phyloP scores from a whole-genome alignment of 2,113 vertebrate genomes.

The Saccopteryx leptura region DNA sequence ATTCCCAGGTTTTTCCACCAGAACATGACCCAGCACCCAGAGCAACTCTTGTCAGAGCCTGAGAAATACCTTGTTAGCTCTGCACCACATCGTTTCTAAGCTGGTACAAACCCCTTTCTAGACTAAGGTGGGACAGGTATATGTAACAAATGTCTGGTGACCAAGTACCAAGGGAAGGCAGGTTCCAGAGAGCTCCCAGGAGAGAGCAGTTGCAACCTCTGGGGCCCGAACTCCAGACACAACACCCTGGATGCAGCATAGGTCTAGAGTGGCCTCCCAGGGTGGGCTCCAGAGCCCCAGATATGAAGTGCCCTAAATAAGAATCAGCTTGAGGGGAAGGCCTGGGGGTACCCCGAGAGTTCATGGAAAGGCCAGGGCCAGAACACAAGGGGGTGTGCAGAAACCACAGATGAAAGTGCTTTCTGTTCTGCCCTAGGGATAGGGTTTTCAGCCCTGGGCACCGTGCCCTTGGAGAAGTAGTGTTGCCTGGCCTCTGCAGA shows the following conservation, averaged over 20 bases:
- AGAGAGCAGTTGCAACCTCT: too few species aligned
- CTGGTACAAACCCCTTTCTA: neutral
- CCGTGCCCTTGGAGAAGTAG: neutral
- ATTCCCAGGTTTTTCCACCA: neutral
- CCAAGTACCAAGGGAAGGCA: neutral
- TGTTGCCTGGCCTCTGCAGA: too few species aligned
- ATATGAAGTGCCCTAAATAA: neutral
- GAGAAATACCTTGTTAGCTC: neutral
- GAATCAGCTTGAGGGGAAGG: neutral
- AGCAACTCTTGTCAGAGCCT: neutral
- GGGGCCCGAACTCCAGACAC: neutral
- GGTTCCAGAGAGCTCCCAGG: neutral
- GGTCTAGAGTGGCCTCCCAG: neutral
- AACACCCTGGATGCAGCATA: neutral
- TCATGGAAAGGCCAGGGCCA: neutral
- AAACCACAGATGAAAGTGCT: conserved; percentile 33
- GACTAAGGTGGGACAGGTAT: rapidly evolving
- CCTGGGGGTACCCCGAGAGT: neutral
- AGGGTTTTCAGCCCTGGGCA: conserved; percentile 30
- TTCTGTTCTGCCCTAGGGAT: neutral
- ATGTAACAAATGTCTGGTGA: neutral
- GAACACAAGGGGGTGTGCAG: neutral
- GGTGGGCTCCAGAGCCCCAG: neutral
- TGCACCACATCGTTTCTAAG: neutral
- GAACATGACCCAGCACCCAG: neutral